Evolutionary conservation across 2,113 vertebrate genomes (phyloP).

Genomic region (Nibea albiflora): DNA sequence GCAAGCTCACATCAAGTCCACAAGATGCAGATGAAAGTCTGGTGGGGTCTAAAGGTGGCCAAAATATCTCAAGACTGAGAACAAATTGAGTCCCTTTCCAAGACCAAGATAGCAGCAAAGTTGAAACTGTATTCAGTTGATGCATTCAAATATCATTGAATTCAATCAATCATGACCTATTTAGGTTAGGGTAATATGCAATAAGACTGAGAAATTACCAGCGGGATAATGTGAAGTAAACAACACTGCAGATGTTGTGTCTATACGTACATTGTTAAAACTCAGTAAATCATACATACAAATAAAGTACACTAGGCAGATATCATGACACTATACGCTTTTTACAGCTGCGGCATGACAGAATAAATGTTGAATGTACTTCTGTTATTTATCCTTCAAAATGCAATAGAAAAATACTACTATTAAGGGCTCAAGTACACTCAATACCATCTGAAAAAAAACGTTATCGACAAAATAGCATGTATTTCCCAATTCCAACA

Average conservation of each 20-base stretch:
- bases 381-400: neutral
- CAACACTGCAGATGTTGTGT: neutral
- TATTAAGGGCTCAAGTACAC: neutral
- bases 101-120: neutral
- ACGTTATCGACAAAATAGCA: neutral
- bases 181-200: neutral
- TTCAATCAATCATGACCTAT: neutral
- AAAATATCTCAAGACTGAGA: neutral
- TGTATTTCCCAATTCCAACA: neutral
- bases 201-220: neutral
- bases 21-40: constrained; percentile 5
- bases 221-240: neutral
- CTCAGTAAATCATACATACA: neutral
- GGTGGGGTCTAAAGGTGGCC: neutral
- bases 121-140: neutral
- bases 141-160: neutral
- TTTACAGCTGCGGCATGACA: neutral
- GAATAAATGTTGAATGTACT: neutral
- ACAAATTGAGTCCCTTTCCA: neutral
- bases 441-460: neutral
- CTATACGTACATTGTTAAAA: neutral
- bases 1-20: neutral
- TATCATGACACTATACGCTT: too few species aligned
- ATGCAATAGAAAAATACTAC: neutral
- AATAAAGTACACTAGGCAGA: neutral